A percentile compares a stretch with the other conserved stretches of the same genome.
Conservation (phyloP, 2,797 vertebrate species). For the Simalia tracyae region DNA sequence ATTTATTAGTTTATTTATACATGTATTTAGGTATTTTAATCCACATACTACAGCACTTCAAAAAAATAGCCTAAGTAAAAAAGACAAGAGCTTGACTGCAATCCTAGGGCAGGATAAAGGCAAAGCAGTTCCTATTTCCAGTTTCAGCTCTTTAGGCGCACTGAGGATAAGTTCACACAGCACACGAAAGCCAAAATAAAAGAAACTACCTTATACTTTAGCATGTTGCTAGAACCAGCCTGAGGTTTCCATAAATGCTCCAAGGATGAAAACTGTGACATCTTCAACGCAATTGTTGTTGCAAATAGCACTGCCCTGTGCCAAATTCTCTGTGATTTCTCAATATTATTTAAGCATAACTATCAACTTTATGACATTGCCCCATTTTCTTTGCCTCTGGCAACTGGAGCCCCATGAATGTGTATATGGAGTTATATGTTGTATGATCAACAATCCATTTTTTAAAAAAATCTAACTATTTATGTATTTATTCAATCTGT, state of each 20-base stretch:
- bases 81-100: not conserved
- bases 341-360: not conserved
- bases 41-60: not conserved
- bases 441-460: not conserved
- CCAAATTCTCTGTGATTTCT: not conserved
- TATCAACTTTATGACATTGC: not conserved
- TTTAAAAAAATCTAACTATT: not conserved
- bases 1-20: not conserved
- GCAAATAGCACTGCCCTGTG: not conserved
- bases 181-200: not conserved
- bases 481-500: not conserved
- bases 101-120: not conserved
- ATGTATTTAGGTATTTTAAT: constrained; percentile 7
- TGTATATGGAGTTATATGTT: not conserved
- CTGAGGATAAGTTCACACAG: not conserved
- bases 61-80: not conserved
- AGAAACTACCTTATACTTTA: not conserved
- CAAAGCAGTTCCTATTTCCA: not conserved
- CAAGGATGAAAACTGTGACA: not conserved
- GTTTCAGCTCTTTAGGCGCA: not conserved
- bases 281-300: not conserved
- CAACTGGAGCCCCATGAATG: not conserved
- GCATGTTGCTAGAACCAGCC: not conserved
- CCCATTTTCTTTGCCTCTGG: not conserved
- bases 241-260: not conserved